Evolutionary conservation across 1,140 invertebrate genomes (phyloP), one percentile per base, ranked within the genome.

Genomic region (Drosophila gunungcola): DNA sequence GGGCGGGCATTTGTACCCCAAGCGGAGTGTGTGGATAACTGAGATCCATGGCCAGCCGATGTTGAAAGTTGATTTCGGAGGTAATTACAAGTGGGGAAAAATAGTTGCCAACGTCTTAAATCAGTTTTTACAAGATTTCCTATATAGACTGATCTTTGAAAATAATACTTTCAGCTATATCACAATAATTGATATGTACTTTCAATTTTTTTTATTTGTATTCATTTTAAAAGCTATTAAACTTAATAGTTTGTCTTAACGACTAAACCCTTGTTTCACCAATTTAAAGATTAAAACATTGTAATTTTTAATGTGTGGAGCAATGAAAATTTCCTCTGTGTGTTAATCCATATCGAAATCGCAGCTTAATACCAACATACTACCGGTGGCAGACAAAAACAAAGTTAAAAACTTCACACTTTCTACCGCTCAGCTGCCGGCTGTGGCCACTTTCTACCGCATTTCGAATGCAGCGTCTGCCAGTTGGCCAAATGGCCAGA

Each of bases 331-430:
- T 21, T 21, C 16, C 16, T 21, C 29, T 58, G n/a, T 38, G 21
- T 34, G 12, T 63, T 64, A 41, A 65, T 67, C 27, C 21, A 10
- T 3, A 25, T n/a, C 1, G 2, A 43, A 68, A 38, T 68, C 27
- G 0, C 29, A 27, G 16, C 16, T 39, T 56, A 56, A 56, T 56
- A 27, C 13, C 38, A 63, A 54, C 34, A 48, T 63, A 63, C 63
- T 55, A 54, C 45, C 51, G 60, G 41, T 74, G 60, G 72, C 45
- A 52, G 36, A 51, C 3, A 36, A 42, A 67, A 52, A 46, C 34
- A 51, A 74, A 76, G 55, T 69, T 36, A 34, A 72, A 70, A 73
- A 78, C 67, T 78, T 78, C 65, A 78, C 67, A 84, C 76, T 83
- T 80, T 79, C 80, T 76, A 78, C 62, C 52, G 72, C 46, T 52